These are phyloP conservation scores for Lethenteron reissneri DNA, from an alignment of 2,113 vertebrate genomes.

Conservation along the genomic window DNA sequence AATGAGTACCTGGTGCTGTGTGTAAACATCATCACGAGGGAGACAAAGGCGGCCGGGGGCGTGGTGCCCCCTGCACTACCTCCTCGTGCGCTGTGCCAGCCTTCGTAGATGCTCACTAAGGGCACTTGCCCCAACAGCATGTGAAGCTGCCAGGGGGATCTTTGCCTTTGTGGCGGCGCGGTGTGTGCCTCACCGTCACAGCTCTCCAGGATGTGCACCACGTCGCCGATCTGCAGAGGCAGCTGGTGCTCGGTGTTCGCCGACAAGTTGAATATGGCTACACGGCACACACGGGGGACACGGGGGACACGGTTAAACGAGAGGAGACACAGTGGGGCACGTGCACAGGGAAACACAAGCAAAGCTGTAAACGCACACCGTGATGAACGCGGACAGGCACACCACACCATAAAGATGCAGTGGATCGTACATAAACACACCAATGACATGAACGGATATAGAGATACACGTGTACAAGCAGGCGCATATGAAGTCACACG, in stretches of 20 bases:
- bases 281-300: too few relatives aligned
- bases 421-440: too few relatives aligned
- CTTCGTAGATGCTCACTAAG: background rate
- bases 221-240: slow-evolving; percentile 17
- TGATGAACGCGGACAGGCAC: too few relatives aligned
- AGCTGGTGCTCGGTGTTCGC: slow-evolving; percentile 18
- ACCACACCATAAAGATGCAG: too few relatives aligned
- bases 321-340: too few relatives aligned
- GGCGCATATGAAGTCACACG: too few relatives aligned
- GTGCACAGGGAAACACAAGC: too few relatives aligned
- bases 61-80: background rate
- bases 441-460: too few relatives aligned
- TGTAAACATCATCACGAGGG: background rate
- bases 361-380: too few relatives aligned
- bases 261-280: slow-evolving; percentile 18
- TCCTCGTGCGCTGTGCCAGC: background rate
- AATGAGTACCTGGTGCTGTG: background rate
- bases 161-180: background rate
- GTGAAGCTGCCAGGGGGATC: background rate
- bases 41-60: background rate
- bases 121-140: background rate
- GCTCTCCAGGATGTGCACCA: slow-evolving; percentile 9
- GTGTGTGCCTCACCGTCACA: slow-evolving; percentile 8
- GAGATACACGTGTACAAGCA: too few relatives aligned
- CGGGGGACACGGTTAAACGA: too few relatives aligned